phyloP scores from a whole-genome alignment of 2,113 vertebrate genomes.

The Ammodytes dubius region DNA sequence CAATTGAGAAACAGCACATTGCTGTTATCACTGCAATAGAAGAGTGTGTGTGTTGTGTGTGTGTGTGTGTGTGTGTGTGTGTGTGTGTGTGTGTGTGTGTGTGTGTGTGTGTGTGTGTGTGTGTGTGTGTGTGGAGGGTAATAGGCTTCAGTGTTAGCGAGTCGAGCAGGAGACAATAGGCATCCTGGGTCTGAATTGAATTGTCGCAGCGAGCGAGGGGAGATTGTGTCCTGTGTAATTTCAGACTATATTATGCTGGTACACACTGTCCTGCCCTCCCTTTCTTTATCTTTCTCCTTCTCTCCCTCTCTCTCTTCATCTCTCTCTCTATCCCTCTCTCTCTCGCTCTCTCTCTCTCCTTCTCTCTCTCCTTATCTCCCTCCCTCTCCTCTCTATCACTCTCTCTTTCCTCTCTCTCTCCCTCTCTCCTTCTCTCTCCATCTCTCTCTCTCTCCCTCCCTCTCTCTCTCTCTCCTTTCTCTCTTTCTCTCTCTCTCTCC shows the following conservation, averaged over 20 bases:
- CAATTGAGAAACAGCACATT: slow-evolving; percentile 47
- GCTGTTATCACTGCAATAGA: slow-evolving; percentile 59
- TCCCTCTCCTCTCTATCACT: too few species aligned
- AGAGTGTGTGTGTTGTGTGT: not conserved
- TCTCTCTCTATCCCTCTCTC: too few species aligned
- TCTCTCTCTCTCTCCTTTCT: too few species aligned
- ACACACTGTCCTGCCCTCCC: slow-evolving; percentile 57
- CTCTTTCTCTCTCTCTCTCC: too few species aligned
- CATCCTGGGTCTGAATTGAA: slow-evolving; percentile 49
- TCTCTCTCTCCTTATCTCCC: too few species aligned
- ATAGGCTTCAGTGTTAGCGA: slow-evolving; percentile 1
- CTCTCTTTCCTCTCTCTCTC: too few species aligned
- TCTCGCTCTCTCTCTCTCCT: too few species aligned
- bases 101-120: not conserved
- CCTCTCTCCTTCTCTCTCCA: too few species aligned
- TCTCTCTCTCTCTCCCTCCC: too few species aligned
- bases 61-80: not conserved
- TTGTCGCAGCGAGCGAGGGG: slow-evolving; percentile 34
- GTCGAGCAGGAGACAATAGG: slow-evolving; percentile 44
- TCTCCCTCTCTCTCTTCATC: too few species aligned
- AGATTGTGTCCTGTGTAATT: slow-evolving; percentile 64
- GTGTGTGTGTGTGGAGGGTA: not conserved
- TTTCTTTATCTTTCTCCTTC: too few species aligned
- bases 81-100: not conserved
- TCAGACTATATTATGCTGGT: slow-evolving; percentile 60